Conservation (phyloP, 2,797 vertebrate genomes). For the Cynodonichthys magdalenae region DNA sequence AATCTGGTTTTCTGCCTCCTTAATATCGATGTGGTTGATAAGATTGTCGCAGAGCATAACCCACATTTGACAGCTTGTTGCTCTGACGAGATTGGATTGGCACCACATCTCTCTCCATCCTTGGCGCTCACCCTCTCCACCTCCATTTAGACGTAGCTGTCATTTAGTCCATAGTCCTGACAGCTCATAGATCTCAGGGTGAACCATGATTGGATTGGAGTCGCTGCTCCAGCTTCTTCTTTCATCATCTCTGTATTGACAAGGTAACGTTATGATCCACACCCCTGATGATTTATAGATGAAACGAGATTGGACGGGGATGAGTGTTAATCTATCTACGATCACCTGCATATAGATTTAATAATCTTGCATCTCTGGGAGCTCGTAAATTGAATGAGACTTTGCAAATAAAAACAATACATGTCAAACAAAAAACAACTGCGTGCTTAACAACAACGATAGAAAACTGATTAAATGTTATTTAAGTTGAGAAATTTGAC, state of each 20-base stretch:
- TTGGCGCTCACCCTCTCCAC: constrained; percentile 9
- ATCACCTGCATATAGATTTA: neutral
- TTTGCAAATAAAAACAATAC: neutral
- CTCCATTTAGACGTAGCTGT: constrained; percentile 28
- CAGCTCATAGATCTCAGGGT: constrained; percentile 35
- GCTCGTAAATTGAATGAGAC: neutral
- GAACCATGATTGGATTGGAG: constrained; percentile 26
- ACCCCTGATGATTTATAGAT: neutral
- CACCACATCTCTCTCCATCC: constrained; percentile 17
- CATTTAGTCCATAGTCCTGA: constrained; percentile 31
- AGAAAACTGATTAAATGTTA: no score
- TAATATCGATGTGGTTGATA: constrained; percentile 44
- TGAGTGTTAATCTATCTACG: constrained; percentile 5
- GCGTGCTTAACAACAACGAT: no score
- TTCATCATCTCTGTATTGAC: constrained; percentile 37
- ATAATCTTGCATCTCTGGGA: neutral
- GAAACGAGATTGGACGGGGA: constrained; percentile 9
- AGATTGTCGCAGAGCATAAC: constrained; percentile 32
- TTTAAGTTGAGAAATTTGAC: no score
- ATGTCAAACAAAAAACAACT: neutral
- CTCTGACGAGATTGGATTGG: constrained; percentile 44
- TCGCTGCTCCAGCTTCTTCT: constrained; percentile 23
- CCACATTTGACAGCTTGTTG: constrained; percentile 38
- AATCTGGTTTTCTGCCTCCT: constrained; percentile 37
- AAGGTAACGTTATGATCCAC: constrained; percentile 18